Evolutionary conservation across 2,113 vertebrate genomes (phyloP).

Genomic region (Neotoma lepida): DNA sequence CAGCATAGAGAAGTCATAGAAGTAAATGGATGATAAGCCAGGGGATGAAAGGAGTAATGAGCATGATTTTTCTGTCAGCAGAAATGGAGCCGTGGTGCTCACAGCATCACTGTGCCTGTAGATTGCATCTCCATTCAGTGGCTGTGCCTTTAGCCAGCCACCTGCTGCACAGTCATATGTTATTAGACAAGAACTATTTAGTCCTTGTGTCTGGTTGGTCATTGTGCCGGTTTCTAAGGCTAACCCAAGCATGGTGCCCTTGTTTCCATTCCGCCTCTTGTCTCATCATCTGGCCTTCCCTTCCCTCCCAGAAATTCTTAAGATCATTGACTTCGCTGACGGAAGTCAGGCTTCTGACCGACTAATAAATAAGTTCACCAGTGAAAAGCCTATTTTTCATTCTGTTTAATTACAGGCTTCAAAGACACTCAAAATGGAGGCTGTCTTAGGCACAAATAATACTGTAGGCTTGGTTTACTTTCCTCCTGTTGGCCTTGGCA

Average conservation of each 20-base stretch:
- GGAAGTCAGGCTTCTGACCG: slow-evolving; percentile 68
- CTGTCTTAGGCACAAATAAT: slow-evolving; percentile 72
- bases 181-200: slow-evolving; percentile 33
- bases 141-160: background rate
- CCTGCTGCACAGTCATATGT: background rate
- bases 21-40: background rate
- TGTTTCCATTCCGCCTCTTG: slow-evolving; percentile 20
- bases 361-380: slow-evolving; percentile 73
- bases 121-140: background rate
- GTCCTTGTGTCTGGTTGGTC: background rate
- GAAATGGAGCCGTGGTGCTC: background rate
- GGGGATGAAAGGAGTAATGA: background rate
- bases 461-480: slow-evolving; percentile 68
- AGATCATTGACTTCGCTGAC: slow-evolving; percentile 62
- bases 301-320: slow-evolving; percentile 64
- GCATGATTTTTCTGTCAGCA: background rate
- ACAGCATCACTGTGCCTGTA: background rate
- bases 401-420: slow-evolving; percentile 75
- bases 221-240: background rate
- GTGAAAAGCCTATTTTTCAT: slow-evolving; percentile 72
- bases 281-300: slow-evolving; percentile 30
- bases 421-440: slow-evolving; percentile 76
- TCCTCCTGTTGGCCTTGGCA: slow-evolving; percentile 68
- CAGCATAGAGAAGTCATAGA: background rate
- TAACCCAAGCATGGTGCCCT: background rate